A percentile compares a stretch with the other conserved stretches of the same genome.
Evolutionary conservation across 2,888 invertebrate species (phyloP).

Genomic region (Platycheirus albimanus): DNA sequence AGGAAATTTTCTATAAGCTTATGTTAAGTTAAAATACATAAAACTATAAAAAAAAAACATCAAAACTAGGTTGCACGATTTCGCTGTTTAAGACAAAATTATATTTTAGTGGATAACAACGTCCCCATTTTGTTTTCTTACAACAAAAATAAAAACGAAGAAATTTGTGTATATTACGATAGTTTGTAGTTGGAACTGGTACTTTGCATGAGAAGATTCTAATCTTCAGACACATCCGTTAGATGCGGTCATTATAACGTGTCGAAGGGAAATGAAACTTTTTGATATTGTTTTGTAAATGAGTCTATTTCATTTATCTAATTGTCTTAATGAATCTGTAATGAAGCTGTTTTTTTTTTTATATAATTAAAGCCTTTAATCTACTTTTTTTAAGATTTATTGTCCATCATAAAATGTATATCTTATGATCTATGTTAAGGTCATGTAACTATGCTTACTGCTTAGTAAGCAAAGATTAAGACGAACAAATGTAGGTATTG

Average conservation of each 20-base stretch:
- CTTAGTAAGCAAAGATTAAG: not conserved
- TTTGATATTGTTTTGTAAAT: constrained; percentile 39
- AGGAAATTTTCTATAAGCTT: not conserved
- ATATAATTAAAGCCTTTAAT: constrained; percentile 54
- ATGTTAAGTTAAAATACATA: not conserved
- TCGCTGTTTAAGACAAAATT: constrained; percentile 45
- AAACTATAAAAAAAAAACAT: not conserved
- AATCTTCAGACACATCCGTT: constrained; percentile 49
- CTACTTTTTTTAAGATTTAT: constrained; percentile 37
- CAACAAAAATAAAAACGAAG: constrained; percentile 2
- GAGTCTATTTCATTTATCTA: constrained; percentile 58
- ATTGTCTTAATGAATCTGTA: constrained; percentile 69
- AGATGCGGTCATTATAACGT: constrained; percentile 68
- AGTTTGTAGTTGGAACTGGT: not conserved
- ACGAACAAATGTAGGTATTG: not conserved
- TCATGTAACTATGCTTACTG: constrained; percentile 6
- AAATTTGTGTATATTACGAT: too few relatives aligned
- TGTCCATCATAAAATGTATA: not conserved
- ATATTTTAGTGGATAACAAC: constrained; percentile 42
- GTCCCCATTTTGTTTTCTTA: constrained; percentile 25
- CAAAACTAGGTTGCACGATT: constrained; percentile 70
- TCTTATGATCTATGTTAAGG: constrained; percentile 15
- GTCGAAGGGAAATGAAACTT: constrained; percentile 61
- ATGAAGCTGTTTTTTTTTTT: constrained; percentile 62
- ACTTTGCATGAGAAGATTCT: not conserved